phyloP scores from a whole-genome alignment of 2,888 invertebrate species.

The Microdon myrmicae region DNA sequence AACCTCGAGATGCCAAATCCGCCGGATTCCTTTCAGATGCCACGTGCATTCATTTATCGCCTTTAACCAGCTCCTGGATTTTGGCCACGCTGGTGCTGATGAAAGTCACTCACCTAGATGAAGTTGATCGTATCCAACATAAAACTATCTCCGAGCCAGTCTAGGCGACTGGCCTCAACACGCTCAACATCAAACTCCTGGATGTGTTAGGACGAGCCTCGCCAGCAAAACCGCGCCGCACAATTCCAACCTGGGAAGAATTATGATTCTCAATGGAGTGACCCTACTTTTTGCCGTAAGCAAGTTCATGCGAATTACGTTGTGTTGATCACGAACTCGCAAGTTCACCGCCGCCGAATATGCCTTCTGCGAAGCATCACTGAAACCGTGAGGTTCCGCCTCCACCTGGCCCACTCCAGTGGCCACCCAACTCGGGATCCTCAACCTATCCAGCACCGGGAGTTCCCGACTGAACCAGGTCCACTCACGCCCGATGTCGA shows the following conservation, averaged over 20 bases:
- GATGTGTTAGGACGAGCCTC: constrained; percentile 7
- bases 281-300: constrained; percentile 36
- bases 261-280: constrained; percentile 32
- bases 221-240: constrained; percentile 34
- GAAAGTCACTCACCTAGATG: constrained; percentile 26
- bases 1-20: constrained; percentile 36
- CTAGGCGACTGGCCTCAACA: constrained; percentile 20
- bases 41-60: constrained; percentile 28
- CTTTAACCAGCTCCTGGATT: constrained; percentile 18
- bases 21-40: constrained; percentile 38
- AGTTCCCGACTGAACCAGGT: constrained; percentile 1
- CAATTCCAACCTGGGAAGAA: constrained; percentile 37
- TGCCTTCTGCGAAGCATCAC: constrained; percentile 5
- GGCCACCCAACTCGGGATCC: not conserved
- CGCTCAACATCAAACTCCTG: not conserved
- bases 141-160: constrained; percentile 39
- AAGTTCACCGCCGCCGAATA: constrained; percentile 2
- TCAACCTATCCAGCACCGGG: constrained; percentile 1
- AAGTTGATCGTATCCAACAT: constrained; percentile 30
- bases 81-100: constrained; percentile 42
- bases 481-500: not conserved
- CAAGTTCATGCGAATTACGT: constrained; percentile 1
- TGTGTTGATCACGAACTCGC: not conserved
- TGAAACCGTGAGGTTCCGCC: not conserved
- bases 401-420: not conserved